Base-by-base conservation (phyloP, 2,113 vertebrate species). In the Podocnemis expansa region DNA sequence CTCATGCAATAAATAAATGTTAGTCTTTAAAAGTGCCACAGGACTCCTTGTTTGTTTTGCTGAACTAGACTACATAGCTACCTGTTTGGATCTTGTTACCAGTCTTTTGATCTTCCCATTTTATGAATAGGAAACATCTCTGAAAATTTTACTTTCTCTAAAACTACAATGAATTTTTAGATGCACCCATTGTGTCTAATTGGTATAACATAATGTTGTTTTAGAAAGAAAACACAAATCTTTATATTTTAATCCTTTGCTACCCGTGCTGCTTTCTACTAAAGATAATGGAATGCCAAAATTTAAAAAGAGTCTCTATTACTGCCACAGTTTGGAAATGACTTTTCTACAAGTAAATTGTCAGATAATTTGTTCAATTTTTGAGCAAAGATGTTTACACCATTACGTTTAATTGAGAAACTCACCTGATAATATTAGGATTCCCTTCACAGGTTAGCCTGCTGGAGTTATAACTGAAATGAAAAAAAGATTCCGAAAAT, bases 321-420 rank as follows among this genome's bases (percentile, higher is more conserved):
- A 4, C 9, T 14, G 38, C 63, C 41, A 47, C 2, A 1, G 88
- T 93, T 87, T 52, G 78, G 76, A 84, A 49, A 86, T 84, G 2
- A 31, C 73, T 47, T 47, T 47, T 47, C 47, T 47, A 6, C 47
- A 47, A 47, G 47, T 6, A 47, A 47, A 47, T 93, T 84, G 38
- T 86, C 80, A 88, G 73, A 5, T 97, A n/a, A 87, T 95, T 96
- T 96, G 80, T 89, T 93, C 87, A 95, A 85, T 84, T 80, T n/a
- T 55, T 86, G 79, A 93, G 88, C 76, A 95, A 90, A 97, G 78
- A 92, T 75, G 85, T 92, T 38, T 82, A 54, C 85, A 82, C 89
- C 58, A 45, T 31, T 91, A 85, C 82, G 93, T 90, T 91, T 95
- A 97, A 94, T 88, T 85, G 89, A 91, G 88, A 93, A 80, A 41